Conservation (phyloP, 1,140 invertebrate genomes). For the Pseudomyrmex flavicornis region DNA sequence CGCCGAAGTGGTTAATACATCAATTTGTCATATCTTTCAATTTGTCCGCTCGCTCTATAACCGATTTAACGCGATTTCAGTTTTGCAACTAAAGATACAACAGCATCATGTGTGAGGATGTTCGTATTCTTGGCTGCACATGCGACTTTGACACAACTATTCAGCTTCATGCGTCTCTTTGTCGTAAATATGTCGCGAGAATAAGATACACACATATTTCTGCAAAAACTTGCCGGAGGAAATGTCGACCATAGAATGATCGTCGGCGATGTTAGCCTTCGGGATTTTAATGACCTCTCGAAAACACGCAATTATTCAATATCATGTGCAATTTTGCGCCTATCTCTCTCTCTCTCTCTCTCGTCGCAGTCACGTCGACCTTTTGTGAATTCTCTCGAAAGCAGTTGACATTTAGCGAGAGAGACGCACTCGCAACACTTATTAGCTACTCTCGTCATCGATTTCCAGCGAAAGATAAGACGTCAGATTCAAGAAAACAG, state of each 20-base stretch:
- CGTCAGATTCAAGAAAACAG: conserved; percentile 20
- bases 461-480: conserved; percentile 19
- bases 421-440: background rate
- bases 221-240: conserved; percentile 21
- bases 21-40: background rate
- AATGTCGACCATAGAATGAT: conserved; percentile 1
- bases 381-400: conserved; percentile 29
- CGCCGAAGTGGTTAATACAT: background rate
- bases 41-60: background rate
- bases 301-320: conserved; percentile 7
- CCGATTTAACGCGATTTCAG: background rate
- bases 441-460: conserved; percentile 30
- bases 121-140: background rate
- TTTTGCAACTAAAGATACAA: no score
- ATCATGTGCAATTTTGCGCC: conserved; percentile 20
- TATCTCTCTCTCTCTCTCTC: background rate
- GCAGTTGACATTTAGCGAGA: conserved; percentile 30
- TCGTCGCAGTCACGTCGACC: background rate
- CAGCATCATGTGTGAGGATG: no score
- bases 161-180: conserved; percentile 4
- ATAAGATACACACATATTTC: conserved; percentile 3
- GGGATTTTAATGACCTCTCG: conserved; percentile 26
- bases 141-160: conserved; percentile 28
- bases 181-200: conserved; percentile 39
- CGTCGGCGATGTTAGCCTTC: conserved; percentile 10